Conservation (phyloP, 2,113 vertebrate genomes). For the Natator depressus region DNA sequence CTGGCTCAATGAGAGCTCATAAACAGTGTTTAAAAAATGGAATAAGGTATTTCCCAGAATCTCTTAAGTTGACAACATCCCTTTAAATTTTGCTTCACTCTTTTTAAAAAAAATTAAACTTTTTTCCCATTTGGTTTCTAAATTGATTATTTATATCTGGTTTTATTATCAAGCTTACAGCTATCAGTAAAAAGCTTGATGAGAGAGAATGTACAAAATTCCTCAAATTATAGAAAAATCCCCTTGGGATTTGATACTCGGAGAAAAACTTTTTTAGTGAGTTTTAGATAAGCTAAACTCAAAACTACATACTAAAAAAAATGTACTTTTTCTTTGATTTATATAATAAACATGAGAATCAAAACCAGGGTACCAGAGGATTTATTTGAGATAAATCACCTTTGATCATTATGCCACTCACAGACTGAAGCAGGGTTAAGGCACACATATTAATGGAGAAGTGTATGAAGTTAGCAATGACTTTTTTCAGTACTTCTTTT, state of each 20-base stretch:
- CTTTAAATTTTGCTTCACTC: background rate
- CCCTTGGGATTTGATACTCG: background rate
- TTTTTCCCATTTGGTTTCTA: background rate
- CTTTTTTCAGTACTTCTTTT: background rate
- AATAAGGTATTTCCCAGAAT: background rate
- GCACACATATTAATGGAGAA: background rate
- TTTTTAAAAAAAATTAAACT: background rate
- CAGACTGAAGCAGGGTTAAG: background rate
- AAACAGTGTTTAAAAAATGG: background rate
- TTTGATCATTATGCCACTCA: background rate
- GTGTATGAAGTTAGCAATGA: background rate
- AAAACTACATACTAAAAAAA: background rate
- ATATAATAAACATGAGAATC: background rate
- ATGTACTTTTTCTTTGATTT: background rate
- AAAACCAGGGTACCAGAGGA: background rate
- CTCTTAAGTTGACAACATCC: background rate
- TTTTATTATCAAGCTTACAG: background rate
- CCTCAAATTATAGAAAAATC: background rate
- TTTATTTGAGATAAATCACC: background rate
- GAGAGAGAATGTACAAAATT: rapidly evolving
- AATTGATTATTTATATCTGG: background rate
- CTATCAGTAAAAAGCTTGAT: background rate
- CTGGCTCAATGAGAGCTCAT: rapidly evolving
- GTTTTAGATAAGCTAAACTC: background rate
- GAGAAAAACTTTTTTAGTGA: background rate